A percentile compares a stretch with the other conserved stretches of the same genome.
phyloP scores from a whole-genome alignment of 2,113 vertebrate genomes.

The Illadopsis cleaveri region DNA sequence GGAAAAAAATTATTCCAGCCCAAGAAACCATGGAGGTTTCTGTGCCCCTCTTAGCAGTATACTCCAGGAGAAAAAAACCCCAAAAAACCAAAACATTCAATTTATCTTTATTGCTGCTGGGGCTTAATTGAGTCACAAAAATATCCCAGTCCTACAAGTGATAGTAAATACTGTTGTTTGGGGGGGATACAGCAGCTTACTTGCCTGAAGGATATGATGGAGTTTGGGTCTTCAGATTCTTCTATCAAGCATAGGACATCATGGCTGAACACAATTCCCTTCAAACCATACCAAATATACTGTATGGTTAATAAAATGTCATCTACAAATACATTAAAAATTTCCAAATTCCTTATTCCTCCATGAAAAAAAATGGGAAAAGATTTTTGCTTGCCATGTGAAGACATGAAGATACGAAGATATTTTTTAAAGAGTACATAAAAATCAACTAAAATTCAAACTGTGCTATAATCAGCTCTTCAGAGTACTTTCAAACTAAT shows the following conservation, averaged over 20 bases:
- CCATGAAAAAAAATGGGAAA: not conserved
- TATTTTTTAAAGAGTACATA: not conserved
- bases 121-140: not conserved
- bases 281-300: not conserved
- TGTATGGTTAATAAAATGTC: not conserved
- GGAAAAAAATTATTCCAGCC: not conserved
- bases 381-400: not conserved
- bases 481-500: not conserved
- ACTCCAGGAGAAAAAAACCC: not conserved
- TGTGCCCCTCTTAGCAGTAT: not conserved
- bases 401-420: too few relatives aligned
- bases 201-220: not conserved
- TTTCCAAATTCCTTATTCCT: not conserved
- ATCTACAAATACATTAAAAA: not conserved
- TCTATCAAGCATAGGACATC: not conserved
- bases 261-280: not conserved
- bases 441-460: not conserved
- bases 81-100: not conserved
- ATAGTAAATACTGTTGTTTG: not conserved
- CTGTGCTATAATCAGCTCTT: not conserved
- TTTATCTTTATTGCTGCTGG: not conserved
- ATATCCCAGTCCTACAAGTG: not conserved
- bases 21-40: not conserved
- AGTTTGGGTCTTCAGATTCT: not conserved
- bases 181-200: not conserved